Conservation (phyloP, 1,140 invertebrate species). For the Aphis craccivora region DNA sequence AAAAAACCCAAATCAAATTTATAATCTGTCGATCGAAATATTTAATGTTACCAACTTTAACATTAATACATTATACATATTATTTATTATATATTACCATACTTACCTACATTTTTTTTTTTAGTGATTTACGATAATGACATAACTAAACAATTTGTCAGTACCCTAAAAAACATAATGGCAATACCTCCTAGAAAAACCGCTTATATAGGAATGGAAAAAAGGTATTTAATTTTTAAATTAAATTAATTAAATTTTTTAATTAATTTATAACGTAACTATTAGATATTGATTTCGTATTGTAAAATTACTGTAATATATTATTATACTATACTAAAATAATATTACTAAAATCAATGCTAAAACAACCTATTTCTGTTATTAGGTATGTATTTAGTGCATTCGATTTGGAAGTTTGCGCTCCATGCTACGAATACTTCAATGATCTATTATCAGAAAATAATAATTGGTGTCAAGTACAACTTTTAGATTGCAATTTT, state of each 20-base stretch:
- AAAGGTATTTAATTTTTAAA: slow-evolving; percentile 67
- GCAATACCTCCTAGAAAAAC: slow-evolving; percentile 67
- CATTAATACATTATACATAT: too few relatives aligned
- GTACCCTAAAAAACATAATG: slow-evolving; percentile 76
- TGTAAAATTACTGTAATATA: not conserved
- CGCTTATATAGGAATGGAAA: slow-evolving; percentile 83
- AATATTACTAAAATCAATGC: not conserved
- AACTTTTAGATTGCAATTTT: slow-evolving; percentile 75
- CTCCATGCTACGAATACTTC: slow-evolving; percentile 87
- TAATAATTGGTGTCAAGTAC: slow-evolving; percentile 68
- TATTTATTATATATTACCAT: too few relatives aligned
- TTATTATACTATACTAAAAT: not conserved
- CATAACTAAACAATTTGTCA: slow-evolving; percentile 82
- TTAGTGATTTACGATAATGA: slow-evolving; percentile 86
- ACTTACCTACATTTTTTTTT: slow-evolving; percentile 64
- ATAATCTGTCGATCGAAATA: not conserved
- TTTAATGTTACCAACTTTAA: not conserved
- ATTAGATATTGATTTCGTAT: not conserved
- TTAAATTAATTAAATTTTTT: too few relatives aligned
- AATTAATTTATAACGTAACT: not conserved
- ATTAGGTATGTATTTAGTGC: slow-evolving; percentile 80
- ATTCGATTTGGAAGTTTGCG: slow-evolving; percentile 77
- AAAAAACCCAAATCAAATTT: not conserved
- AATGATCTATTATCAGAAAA: slow-evolving; percentile 68
- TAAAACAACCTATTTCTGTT: not conserved